Conservation (phyloP, 2,797 vertebrate genomes). For the Mormyrops attenuatus region DNA sequence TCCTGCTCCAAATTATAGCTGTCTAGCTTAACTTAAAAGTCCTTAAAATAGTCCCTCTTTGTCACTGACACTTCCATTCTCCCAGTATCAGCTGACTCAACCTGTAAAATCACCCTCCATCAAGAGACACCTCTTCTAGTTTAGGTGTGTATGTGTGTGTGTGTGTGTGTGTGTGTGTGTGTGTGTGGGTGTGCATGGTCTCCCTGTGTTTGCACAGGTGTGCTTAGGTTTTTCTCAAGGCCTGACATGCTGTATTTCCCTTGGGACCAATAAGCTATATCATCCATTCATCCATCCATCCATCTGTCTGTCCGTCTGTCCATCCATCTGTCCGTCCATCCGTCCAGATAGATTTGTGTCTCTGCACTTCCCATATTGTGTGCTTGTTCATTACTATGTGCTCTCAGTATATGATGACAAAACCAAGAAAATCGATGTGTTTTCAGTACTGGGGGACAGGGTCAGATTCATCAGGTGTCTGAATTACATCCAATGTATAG, state of each 20-base stretch:
- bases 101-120: neutral
- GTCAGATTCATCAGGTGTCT: neutral
- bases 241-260: neutral
- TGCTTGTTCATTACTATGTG: neutral
- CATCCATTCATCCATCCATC: neutral
- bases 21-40: neutral
- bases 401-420: neutral
- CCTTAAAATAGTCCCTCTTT: neutral
- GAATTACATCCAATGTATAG: neutral
- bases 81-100: neutral
- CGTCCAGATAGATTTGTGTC: neutral
- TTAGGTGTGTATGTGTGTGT: neutral
- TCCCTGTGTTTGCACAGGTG: neutral
- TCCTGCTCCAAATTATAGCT: neutral
- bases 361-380: neutral
- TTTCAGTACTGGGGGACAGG: neutral
- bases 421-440: neutral
- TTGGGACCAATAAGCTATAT: neutral
- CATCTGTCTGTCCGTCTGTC: neutral
- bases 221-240: neutral
- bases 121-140: neutral
- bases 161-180: neutral
- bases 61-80: neutral
- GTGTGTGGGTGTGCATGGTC: too few species aligned
- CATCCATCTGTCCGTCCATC: neutral